Conservation (phyloP, 2,113 vertebrate genomes). For the Poeciliopsis turrubarensis region DNA sequence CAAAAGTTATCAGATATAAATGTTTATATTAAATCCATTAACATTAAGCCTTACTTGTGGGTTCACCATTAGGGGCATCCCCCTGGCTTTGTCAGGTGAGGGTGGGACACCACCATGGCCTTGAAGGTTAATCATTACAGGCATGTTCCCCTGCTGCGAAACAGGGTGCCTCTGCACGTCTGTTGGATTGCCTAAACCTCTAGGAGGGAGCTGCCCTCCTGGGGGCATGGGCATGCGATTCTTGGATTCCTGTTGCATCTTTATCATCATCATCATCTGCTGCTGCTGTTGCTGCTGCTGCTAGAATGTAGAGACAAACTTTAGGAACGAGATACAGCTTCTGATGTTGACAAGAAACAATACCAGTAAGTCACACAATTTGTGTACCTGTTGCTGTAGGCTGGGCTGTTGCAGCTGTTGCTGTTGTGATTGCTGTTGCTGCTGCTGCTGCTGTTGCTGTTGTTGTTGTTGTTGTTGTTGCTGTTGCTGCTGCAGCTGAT, state of each 20-base stretch:
- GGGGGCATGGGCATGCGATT: slow-evolving; percentile 88
- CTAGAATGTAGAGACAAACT: slow-evolving; percentile 54
- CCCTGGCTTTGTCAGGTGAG: slow-evolving; percentile 93
- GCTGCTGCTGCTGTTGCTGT: slow-evolving; percentile 80
- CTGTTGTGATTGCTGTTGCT: slow-evolving; percentile 80
- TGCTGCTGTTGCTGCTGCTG: slow-evolving; percentile 84
- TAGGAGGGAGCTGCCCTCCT: slow-evolving; percentile 84
- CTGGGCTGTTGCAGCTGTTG: slow-evolving; percentile 83
- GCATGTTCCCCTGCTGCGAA: slow-evolving; percentile 86
- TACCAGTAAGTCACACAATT: slow-evolving; percentile 43
- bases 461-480: slow-evolving; percentile 83
- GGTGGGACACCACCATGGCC: slow-evolving; percentile 88
- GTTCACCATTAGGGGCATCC: slow-evolving; percentile 87
- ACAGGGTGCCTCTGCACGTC: slow-evolving; percentile 90
- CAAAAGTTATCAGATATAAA: background rate
- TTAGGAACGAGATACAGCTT: background rate
- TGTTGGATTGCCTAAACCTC: slow-evolving; percentile 82
- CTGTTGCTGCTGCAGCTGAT: slow-evolving; percentile 83
- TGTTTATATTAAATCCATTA: background rate
- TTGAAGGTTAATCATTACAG: slow-evolving; percentile 94
- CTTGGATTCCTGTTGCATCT: slow-evolving; percentile 92
- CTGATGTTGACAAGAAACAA: background rate
- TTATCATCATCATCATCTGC: slow-evolving; percentile 97
- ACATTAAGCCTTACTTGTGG: slow-evolving; percentile 69
- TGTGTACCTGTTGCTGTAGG: slow-evolving; percentile 78